Evolutionary conservation across 2,888 invertebrate species (phyloP), one percentile per base, ranked within the genome.

Genomic region (Leptodirus hochenwartii): DNA sequence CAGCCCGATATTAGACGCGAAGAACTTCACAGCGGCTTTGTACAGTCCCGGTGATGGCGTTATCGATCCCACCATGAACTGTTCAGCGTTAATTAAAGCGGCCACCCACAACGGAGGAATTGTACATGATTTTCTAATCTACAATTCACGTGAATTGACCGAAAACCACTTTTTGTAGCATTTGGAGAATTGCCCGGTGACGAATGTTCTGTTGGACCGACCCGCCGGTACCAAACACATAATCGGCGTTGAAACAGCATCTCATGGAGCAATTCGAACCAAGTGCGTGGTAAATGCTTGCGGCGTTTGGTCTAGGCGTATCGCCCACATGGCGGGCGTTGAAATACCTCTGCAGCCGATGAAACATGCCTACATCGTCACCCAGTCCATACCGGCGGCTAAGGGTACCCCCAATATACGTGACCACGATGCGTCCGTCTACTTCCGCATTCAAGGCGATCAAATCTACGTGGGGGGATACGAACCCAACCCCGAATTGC

Each of bases 291-390:
- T 90, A 3, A 87, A 87, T 53, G 65, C 84, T 35, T 66, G 70
- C 50, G 82, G 81, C 15, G 84, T 70, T 1, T 91, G 90, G 90
- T 74, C 84, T 0, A 68, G 75, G 4, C 65, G 74, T 32, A 58
- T 90, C 9, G 70, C 75, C 0, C 58, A 67, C 37, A 67, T 69
- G 56, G 70, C 71, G 1, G 75, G 74, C 2, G 47, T 67, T 1
- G 66, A 65, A 31, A 62, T 90, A 9, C 90, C 90, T 0, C 42
- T 88, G 17, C 58, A 78, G 8, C 74, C 85, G 0, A 80, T 88
- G 67, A 82, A 82, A 45, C 90, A 91, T 49, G 75, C 88, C 0
- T 91, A 88, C 46, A 72, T 90, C 4, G 69, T 88, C 0, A 77
- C 79, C 2, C 82, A 87, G 35, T 61, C 67, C 1, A 75, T 88